Conservation (phyloP, 2,888 invertebrate genomes). For the Belgica antarctica region DNA sequence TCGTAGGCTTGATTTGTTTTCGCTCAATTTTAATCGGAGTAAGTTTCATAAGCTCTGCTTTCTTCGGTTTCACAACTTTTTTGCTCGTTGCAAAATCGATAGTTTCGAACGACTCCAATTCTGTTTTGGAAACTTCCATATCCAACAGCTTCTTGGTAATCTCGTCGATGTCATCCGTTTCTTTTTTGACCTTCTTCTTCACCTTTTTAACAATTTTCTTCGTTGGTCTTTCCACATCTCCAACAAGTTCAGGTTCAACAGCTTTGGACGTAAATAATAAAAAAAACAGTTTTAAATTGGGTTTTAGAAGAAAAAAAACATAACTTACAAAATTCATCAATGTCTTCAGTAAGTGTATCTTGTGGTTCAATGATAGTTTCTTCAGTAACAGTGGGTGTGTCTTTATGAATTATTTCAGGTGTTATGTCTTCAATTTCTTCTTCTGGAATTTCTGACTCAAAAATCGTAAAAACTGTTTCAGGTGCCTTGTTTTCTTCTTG, state of each 20-base stretch:
- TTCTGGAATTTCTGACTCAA: conserved; percentile 46
- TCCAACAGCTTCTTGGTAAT: conserved; percentile 51
- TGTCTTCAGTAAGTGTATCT: no score
- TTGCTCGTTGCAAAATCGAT: conserved; percentile 24
- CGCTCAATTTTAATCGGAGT: conserved; percentile 62
- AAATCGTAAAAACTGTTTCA: conserved; percentile 47
- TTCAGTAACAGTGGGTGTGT: no score
- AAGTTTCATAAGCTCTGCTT: conserved; percentile 48
- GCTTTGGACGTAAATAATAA: conserved; percentile 42
- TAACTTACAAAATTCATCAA: no score
- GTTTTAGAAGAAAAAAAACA: no score
- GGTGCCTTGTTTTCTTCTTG: conserved; percentile 49
- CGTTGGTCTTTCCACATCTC: background rate
- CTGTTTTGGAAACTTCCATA: conserved; percentile 50
- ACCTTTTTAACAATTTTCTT: background rate
- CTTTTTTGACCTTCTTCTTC: conserved; percentile 44
- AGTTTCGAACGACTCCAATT: conserved; percentile 44
- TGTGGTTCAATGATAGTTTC: no score
- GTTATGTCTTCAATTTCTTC: background rate
- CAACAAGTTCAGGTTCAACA: background rate
- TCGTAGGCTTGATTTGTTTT: conserved; percentile 61
- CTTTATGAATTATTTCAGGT: background rate
- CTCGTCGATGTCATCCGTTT: conserved; percentile 48
- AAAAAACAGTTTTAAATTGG: conserved; percentile 49
- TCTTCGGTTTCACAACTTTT: background rate